Evolutionary conservation across 2,888 invertebrate genomes (phyloP).

Genomic region (Kuschelorhynchus macadamiae): DNA sequence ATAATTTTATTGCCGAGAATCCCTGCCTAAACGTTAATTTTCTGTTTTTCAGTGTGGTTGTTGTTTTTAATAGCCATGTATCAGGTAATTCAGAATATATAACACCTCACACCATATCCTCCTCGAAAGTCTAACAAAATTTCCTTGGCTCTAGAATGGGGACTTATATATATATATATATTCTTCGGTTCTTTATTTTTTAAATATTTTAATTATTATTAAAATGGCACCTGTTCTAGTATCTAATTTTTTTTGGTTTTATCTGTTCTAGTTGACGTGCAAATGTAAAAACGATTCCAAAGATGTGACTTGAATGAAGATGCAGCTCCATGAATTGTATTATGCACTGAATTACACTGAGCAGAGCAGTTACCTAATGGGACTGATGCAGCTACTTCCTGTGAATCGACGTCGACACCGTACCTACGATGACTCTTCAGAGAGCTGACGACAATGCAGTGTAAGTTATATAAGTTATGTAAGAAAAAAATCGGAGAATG

Average conservation of each 20-base stretch:
- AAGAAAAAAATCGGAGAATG: constrained; percentile 14
- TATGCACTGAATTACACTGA: constrained; percentile 8
- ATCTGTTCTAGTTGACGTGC: constrained; percentile 16
- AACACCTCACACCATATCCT: no score
- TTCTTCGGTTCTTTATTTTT: no score
- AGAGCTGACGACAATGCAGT: constrained; percentile 9
- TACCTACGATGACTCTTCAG: constrained; percentile 17
- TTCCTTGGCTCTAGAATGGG: no score
- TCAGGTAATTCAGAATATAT: no score
- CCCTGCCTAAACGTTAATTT: no score
- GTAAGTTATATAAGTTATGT: constrained; percentile 14
- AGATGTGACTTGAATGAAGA: constrained; percentile 22
- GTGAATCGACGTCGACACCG: constrained; percentile 14
- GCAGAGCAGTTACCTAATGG: constrained; percentile 14
- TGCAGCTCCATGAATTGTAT: constrained; percentile 5
- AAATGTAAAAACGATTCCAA: constrained; percentile 20
- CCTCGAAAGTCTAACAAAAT: no score
- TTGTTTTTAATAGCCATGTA: no score
- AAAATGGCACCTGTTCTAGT: no score
- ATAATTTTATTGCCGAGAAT: no score
- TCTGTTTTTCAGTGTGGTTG: no score
- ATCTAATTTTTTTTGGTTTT: constrained; percentile 16
- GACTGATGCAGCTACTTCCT: constrained; percentile 11
- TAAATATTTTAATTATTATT: no score
- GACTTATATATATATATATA: no score